These are phyloP conservation scores for Stenopsyche tienmushanensis DNA, from an alignment of 1,140 invertebrate genomes.

Conservation along the genomic window DNA sequence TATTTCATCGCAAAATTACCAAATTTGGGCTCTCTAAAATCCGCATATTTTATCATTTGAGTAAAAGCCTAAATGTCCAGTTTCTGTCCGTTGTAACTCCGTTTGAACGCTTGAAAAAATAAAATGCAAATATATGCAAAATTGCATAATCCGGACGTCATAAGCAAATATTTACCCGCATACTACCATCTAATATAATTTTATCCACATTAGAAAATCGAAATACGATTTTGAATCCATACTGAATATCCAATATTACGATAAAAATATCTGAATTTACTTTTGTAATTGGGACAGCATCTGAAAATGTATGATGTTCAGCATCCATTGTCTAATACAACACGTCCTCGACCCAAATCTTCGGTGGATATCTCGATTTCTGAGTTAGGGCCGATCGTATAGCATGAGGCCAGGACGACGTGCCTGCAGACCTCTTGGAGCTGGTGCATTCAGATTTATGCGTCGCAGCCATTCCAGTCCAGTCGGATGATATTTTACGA, in stretches of 20 bases:
- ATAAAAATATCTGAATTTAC: neutral
- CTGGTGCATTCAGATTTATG: conserved; percentile 18
- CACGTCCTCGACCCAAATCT: conserved; percentile 17
- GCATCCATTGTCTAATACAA: neutral
- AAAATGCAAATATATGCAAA: too few relatives aligned
- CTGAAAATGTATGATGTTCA: neutral
- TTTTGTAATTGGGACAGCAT: too few relatives aligned
- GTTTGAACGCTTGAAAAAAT: too few relatives aligned
- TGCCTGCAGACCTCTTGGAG: neutral
- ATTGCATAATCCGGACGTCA: too few relatives aligned
- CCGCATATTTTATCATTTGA: too few relatives aligned
- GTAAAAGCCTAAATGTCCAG: too few relatives aligned
- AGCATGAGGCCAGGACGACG: neutral
- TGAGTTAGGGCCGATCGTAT: conserved; percentile 7
- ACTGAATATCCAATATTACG: neutral
- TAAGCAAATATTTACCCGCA: too few relatives aligned
- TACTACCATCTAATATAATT: too few relatives aligned
- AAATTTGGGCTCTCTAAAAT: too few relatives aligned
- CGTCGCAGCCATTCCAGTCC: conserved; percentile 1
- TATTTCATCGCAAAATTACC: too few relatives aligned
- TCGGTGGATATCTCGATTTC: conserved; percentile 2
- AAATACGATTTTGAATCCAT: neutral
- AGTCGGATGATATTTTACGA: neutral
- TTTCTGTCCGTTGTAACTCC: too few relatives aligned
- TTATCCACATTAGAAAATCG: too few relatives aligned